phyloP scores from a whole-genome alignment of 1,140 invertebrate species.

The Oryzaephilus surinamensis region DNA sequence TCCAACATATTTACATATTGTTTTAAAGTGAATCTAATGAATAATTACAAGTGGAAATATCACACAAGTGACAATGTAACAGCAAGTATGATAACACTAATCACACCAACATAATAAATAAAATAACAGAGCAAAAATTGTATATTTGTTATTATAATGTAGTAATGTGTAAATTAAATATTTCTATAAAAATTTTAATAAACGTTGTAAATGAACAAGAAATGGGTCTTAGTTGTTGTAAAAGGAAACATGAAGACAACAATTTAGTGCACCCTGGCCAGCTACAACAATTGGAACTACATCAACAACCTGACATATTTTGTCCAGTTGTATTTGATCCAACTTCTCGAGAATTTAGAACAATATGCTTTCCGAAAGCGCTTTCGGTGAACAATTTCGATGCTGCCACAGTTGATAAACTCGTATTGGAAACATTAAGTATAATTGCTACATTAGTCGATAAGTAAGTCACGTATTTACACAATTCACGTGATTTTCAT shows the following conservation, averaged over 20 bases:
- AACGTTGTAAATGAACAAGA: slow-evolving; percentile 17
- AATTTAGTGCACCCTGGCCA: slow-evolving; percentile 12
- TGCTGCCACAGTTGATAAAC: slow-evolving; percentile 48
- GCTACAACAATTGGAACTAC: slow-evolving; percentile 24
- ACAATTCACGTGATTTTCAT: slow-evolving; percentile 4
- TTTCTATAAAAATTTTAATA: too few species aligned
- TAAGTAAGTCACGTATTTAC: slow-evolving; percentile 46
- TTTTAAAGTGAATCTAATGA: too few species aligned
- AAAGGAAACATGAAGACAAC: slow-evolving; percentile 41
- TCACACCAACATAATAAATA: too few species aligned
- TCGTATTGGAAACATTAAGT: slow-evolving; percentile 69
- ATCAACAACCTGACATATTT: slow-evolving; percentile 26
- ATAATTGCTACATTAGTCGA: slow-evolving; percentile 74
- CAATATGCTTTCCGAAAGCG: slow-evolving; percentile 19
- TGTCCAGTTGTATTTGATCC: slow-evolving; percentile 6
- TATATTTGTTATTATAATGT: too few species aligned
- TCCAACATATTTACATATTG: too few species aligned
- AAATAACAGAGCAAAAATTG: too few species aligned
- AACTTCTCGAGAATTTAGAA: slow-evolving; percentile 27
- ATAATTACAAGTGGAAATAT: too few species aligned
- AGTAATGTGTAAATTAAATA: too few species aligned
- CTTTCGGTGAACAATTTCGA: too few species aligned
- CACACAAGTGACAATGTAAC: too few species aligned
- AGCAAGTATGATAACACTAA: too few species aligned
- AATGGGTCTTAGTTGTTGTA: slow-evolving; percentile 56